Percentiles rank a stretch among this genome's conserved stretches.
phyloP scores from a whole-genome alignment of 2,888 invertebrate genomes.

The Eumerus sabulonum region DNA sequence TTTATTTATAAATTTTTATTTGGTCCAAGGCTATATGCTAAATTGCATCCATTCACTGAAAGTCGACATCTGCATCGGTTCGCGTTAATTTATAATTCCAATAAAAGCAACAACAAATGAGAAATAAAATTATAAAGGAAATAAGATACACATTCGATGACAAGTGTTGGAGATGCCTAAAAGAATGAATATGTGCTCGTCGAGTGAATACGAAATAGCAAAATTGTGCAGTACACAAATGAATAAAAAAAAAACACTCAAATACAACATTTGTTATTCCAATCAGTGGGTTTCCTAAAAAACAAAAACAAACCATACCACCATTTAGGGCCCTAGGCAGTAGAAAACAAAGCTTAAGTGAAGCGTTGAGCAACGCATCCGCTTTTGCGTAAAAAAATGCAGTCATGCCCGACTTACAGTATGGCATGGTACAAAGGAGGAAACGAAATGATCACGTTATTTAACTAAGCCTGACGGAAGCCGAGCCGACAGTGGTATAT shows the following conservation, averaged over 20 bases:
- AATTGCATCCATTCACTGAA: no score
- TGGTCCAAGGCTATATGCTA: slow-evolving; percentile 44
- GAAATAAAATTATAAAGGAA: slow-evolving; percentile 1
- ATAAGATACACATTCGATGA: neutral
- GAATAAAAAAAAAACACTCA: slow-evolving; percentile 11
- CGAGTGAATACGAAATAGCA: neutral
- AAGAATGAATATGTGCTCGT: neutral
- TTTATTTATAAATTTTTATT: slow-evolving; percentile 7
- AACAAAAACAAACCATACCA: slow-evolving; percentile 16
- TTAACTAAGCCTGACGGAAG: no score
- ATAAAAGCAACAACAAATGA: slow-evolving; percentile 14
- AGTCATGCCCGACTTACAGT: slow-evolving; percentile 57
- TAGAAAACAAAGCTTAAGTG: slow-evolving; percentile 36
- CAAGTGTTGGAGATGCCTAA: neutral
- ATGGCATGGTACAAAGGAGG: slow-evolving; percentile 29
- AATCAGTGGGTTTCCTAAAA: slow-evolving; percentile 36
- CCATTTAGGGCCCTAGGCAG: neutral
- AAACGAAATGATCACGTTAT: neutral
- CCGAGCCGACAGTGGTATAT: no score
- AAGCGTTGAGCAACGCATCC: slow-evolving; percentile 65
- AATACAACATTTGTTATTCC: slow-evolving; percentile 50
- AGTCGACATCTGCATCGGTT: neutral
- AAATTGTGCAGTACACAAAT: neutral
- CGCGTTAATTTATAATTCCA: slow-evolving; percentile 33
- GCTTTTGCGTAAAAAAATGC: slow-evolving; percentile 58